These are phyloP conservation scores for Spea hammondii DNA, from an alignment of 2,797 vertebrate genomes.

Conservation along the genomic window DNA sequence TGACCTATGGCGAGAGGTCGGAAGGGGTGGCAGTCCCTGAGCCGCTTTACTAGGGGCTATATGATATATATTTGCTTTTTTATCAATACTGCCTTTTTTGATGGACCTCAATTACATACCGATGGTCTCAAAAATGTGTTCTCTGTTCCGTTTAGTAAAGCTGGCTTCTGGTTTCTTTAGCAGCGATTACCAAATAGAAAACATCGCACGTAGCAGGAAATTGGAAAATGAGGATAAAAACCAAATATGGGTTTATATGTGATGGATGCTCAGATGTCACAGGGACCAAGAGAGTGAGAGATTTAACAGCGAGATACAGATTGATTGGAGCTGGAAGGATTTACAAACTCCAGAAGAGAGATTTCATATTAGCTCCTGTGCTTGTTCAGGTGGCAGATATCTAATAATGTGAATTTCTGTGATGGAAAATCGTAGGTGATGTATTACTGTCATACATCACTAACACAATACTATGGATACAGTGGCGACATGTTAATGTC, in stretches of 20 bases:
- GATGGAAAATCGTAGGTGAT: conserved; percentile 7
- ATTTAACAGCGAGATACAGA: background rate
- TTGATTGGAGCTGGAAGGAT: conserved; percentile 5
- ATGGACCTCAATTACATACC: too few species aligned
- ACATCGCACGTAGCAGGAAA: background rate
- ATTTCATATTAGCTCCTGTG: background rate
- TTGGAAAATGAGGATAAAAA: background rate
- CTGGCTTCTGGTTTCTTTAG: background rate
- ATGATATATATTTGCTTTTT: too few species aligned
- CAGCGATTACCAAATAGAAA: background rate
- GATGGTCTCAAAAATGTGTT: too few species aligned
- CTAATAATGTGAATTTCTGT: background rate
- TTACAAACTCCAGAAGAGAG: background rate
- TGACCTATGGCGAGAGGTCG: too few species aligned
- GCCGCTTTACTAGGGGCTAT: too few species aligned
- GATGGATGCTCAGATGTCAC: conserved; percentile 1
- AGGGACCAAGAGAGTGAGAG: background rate
- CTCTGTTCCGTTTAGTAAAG: background rate
- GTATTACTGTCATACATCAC: conserved; percentile 8
- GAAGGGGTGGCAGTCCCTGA: too few species aligned
- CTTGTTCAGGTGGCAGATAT: conserved; percentile 1
- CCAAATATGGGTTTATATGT: background rate
- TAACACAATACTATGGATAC: too few species aligned
- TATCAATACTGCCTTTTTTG: too few species aligned
- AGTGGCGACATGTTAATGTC: too few species aligned